Base-by-base conservation (phyloP, 1,140 invertebrate species). In the Caenorhabditis brenneri region DNA sequence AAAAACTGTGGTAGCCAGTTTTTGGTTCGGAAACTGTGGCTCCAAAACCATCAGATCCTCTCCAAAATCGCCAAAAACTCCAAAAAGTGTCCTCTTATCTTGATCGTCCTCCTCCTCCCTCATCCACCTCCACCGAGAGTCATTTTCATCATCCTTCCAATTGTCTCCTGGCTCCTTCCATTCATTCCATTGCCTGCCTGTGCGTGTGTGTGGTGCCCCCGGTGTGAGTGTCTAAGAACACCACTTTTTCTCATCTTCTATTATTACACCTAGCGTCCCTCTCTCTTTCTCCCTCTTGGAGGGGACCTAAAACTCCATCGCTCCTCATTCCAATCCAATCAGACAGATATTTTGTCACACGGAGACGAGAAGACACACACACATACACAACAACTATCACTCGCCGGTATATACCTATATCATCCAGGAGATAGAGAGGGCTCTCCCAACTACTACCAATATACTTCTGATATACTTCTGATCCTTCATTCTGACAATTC, bases 301-400 rank as follows among this genome's bases (percentile, higher is more conserved):
- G n/a, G n/a, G n/a, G n/a, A n/a, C n/a, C n/a, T n/a, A n/a, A n/a
- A n/a, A n/a, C 53, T 55, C 24, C 24, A 10, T n/a, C 24, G 24
- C 24, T 55, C 24, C 39, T 74, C 65, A 74, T 74, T 42, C 65
- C 36, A 74, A 74, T 74, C 65, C 65, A 74, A 74, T 74, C 65
- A 74, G 65, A 74, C 65, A 74, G 65, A 74, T 74, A 74, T 74
- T 74, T 74, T 74, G 65, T 74, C 65, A 74, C 65, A 74, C 65
- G 65, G n/a, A n/a, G 24, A 27, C 7, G 24, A 55, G 53, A 55
- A 74, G 31, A 65, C 29, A 65, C 29, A 65, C 29, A 65, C 29
- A 65, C 29, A 33, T 27, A 42, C 36, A 74, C 36, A 74, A 74
- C 36, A 74, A 31, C 12, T n/a, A 27, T 19, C 65, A 0, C 53